A percentile compares a stretch with the other conserved stretches of the same genome.
phyloP scores from a whole-genome alignment of 2,888 invertebrate genomes.

The Spodoptera littoralis region DNA sequence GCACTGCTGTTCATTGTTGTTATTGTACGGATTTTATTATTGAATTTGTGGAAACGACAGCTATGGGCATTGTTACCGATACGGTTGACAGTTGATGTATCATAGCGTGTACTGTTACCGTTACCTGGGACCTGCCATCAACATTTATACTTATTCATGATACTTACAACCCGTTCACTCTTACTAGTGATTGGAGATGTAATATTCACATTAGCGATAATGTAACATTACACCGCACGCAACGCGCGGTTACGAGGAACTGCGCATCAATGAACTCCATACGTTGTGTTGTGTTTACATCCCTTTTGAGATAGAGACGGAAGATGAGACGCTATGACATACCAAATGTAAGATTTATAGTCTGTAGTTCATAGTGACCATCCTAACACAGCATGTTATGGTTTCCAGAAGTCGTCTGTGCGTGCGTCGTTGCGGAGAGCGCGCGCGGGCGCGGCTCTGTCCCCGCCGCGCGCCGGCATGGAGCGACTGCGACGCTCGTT shows the following conservation, averaged over 20 bases:
- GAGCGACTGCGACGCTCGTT: slow-evolving; percentile 96
- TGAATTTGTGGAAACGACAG: slow-evolving; percentile 50
- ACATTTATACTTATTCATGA: slow-evolving; percentile 25
- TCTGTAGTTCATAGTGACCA: not conserved
- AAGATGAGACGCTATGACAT: too few species aligned
- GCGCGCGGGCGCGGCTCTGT: slow-evolving; percentile 84
- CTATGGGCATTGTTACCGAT: slow-evolving; percentile 47
- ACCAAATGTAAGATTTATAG: too few species aligned
- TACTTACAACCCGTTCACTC: slow-evolving; percentile 20
- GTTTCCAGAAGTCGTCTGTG: slow-evolving; percentile 83
- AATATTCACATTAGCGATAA: not conserved
- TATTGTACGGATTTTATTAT: slow-evolving; percentile 41
- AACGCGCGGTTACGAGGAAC: not conserved
- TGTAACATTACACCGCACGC: not conserved
- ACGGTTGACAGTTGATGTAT: slow-evolving; percentile 45
- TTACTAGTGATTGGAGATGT: slow-evolving; percentile 2
- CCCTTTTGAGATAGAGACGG: too few species aligned
- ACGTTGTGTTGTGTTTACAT: too few species aligned
- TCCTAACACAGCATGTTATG: slow-evolving; percentile 14
- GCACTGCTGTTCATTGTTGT: slow-evolving; percentile 31
- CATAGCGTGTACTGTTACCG: slow-evolving; percentile 44
- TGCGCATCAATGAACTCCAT: too few species aligned
- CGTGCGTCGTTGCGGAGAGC: slow-evolving; percentile 84
- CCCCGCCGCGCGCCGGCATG: slow-evolving; percentile 91
- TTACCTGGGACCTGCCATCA: slow-evolving; percentile 32